Evolutionary conservation across 2,888 invertebrate genomes (phyloP).

Genomic region (Ormyrus thymus): DNA sequence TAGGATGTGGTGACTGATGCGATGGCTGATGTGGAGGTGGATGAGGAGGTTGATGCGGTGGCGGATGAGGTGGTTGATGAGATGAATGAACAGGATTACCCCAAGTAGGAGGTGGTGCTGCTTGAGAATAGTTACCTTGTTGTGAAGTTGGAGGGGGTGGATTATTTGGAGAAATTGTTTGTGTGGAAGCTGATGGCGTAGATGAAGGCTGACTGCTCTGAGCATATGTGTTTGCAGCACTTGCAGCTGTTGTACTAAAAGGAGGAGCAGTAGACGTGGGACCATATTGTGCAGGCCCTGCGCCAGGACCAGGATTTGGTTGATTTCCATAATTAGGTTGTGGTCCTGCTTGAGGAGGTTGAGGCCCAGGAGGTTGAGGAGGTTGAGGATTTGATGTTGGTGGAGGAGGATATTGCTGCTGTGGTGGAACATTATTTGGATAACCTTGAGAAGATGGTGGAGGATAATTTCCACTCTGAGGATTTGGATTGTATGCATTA

Average conservation of each 20-base stretch:
- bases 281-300: slow-evolving; percentile 70
- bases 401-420: slow-evolving; percentile 76
- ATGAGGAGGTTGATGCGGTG: slow-evolving; percentile 70
- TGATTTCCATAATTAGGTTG: slow-evolving; percentile 77
- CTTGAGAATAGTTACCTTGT: slow-evolving; percentile 75
- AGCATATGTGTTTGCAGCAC: slow-evolving; percentile 71
- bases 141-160: slow-evolving; percentile 72
- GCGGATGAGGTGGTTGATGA: slow-evolving; percentile 72
- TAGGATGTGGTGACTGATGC: slow-evolving; percentile 72
- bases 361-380: slow-evolving; percentile 66
- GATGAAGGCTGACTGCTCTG: slow-evolving; percentile 73
- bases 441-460: slow-evolving; percentile 76
- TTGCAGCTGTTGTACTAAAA: slow-evolving; percentile 68
- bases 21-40: slow-evolving; percentile 66
- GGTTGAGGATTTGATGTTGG: slow-evolving; percentile 70
- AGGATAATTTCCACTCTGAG: slow-evolving; percentile 75
- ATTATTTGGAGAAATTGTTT: slow-evolving; percentile 80
- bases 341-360: slow-evolving; percentile 78
- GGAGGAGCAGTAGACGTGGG: slow-evolving; percentile 73
- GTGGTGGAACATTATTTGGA: slow-evolving; percentile 72
- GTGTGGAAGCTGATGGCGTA: slow-evolving; percentile 75
- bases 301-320: slow-evolving; percentile 75
- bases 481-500: slow-evolving; percentile 69
- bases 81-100: slow-evolving; percentile 78
- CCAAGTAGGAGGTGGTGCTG: slow-evolving; percentile 79